Evolutionary conservation across 2,797 vertebrate species (phyloP), one percentile per base, ranked within the genome.

Genomic region (Meriones psammophilus): DNA sequence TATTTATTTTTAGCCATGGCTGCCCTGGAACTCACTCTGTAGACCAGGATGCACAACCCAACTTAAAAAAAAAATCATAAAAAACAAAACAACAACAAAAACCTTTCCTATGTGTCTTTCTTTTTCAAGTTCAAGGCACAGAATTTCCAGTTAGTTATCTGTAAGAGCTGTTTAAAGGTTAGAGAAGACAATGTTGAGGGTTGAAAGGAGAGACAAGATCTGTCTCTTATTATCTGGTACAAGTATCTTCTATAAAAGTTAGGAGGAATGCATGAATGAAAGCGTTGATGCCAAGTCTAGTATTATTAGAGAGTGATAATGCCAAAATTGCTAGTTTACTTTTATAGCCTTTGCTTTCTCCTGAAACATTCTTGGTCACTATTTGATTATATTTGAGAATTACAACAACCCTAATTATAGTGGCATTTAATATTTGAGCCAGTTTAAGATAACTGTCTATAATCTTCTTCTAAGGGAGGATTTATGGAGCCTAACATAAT

Each of bases 301-400:
- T 89, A 54, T 71, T 90, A 89, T 73, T 93, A 83, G 73, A 96
- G n/a, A 88, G 39, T 69, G 36, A 58, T 81, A 46, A 39, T 93
- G 54, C 15, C 76, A 71, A 84, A 93, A 95, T 88, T 85, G 54
- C 54, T 92, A 46, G 58, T 92, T 94, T 96, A 81, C 76, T 88
- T 92, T 96, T 85, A 13, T 88, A 77, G 87, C 18, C 73, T 91
- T 0, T 50, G 33, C 46, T 93, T 95, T 97, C 26, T 94, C 56
- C 50, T 83, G 66, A 88, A 93, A 90, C 12, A 39, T 60, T 93
- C 28, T 92, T 94, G 78, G 62, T 85, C 68, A 94, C 39, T 90
- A 12, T 93, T 83, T 93, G 42, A 91, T 93, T 93, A 56, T 94
- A 69, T 95, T 89, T 96, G 83, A 92, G 69, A 96, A 92, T 96